A percentile compares a stretch with the other conserved stretches of the same genome.
Evolutionary conservation across 23 tunicate genomes (phyloP).

Genomic region (Halocynthia aurantium): DNA sequence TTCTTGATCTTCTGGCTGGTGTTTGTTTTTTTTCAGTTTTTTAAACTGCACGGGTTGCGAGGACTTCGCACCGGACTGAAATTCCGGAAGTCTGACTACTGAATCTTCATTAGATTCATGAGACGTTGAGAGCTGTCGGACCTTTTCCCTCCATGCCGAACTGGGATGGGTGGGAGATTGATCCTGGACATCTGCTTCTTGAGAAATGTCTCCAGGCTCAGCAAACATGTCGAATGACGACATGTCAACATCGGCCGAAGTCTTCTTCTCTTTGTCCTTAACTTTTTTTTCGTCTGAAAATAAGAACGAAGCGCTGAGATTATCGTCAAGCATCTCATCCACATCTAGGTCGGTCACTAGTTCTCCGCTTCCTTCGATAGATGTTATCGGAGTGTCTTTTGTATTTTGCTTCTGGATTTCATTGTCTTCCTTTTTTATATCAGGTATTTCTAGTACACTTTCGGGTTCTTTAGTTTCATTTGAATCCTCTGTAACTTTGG

Average conservation of each 20-base stretch:
- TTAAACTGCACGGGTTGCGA: neutral
- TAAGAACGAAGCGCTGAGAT: neutral
- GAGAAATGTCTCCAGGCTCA: neutral
- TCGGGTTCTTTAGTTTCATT: neutral
- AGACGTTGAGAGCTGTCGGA: conserved; percentile 1
- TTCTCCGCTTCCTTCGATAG: neutral
- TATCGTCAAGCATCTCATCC: neutral
- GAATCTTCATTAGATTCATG: neutral
- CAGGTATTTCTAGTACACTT: neutral
- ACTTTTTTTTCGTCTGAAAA: too few relatives aligned
- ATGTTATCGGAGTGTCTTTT: neutral
- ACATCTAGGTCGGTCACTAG: neutral
- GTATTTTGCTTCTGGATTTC: neutral
- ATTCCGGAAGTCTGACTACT: conserved; percentile 4
- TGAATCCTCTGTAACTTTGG: neutral
- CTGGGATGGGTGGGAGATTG: neutral
- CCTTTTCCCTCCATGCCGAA: conserved; percentile 6
- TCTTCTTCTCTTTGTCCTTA: too few relatives aligned
- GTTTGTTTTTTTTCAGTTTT: neutral
- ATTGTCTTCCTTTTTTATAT: neutral
- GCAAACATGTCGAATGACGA: conserved; percentile 7
- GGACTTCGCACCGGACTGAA: neutral
- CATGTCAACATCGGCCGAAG: neutral
- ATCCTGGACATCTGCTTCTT: neutral
- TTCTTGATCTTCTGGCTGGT: neutral